Evolutionary conservation across 2,888 invertebrate genomes (phyloP), one percentile per base, ranked within the genome.

Genomic region (Drosophila stalkeri): DNA sequence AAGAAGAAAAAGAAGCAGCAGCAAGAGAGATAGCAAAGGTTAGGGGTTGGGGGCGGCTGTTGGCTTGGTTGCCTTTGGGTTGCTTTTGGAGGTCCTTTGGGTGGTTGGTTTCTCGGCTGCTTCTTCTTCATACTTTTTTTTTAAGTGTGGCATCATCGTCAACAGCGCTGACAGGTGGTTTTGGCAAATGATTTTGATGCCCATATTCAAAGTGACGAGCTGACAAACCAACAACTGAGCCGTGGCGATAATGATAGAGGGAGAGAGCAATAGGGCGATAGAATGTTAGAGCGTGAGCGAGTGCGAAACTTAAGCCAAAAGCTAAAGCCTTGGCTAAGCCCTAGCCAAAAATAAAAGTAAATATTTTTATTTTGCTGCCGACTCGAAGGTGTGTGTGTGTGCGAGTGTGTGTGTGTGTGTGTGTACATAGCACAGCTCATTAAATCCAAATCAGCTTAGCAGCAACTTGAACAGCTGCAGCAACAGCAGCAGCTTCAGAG

Each of bases 401-500:
- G 11, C 6, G 6, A n/a, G 31, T 31, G 31, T 49, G 12, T 49
- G 31, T 33, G 65, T 62, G 31, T 61, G 47, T 62, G 31, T 64
- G 64, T 64, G 47, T 41, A 31, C 67, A 82, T 78, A 78, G 33
- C 74, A 75, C 76, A 86, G 85, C 89, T 89, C 86, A 87, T 89
- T 89, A 87, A 85, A 85, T 81, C 75, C 80, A 87, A 87, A 87
- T 85, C 86, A 87, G 86, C 86, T 89, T 87, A 81, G 77, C 66
- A 66, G 64, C 72, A 76, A 70, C 72, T 75, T 69, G 69, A 77
- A 65, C 72, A 52, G 16, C 65, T 35, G 33, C 39, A 39, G 39
- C 64, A 54, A 57, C 71, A 57, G 44, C 20, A 14, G 37, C 37
- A 39, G 47, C 49, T 65, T 67, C 68, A 23, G 16, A 23, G 54